phyloP scores from a whole-genome alignment of 1,140 invertebrate genomes.

The Choristoneura fumiferana region DNA sequence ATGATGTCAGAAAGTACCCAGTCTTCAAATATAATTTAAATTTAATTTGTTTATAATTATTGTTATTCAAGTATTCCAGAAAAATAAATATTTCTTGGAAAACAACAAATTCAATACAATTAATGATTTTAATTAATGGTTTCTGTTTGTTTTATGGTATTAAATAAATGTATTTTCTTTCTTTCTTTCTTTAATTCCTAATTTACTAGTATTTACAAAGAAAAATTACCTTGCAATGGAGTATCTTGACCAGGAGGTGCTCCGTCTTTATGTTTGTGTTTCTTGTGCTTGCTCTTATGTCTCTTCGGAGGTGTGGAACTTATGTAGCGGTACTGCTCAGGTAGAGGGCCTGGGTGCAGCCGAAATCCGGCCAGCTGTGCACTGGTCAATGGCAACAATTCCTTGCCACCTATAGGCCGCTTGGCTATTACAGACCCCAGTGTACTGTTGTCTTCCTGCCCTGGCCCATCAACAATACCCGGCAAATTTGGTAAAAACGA shows the following conservation, averaged over 20 bases:
- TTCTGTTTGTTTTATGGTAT: no score
- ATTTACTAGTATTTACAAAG: no score
- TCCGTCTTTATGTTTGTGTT: slow-evolving; percentile 94
- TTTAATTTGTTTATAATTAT: no score
- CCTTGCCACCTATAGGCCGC: slow-evolving; percentile 97
- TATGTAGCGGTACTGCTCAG: slow-evolving; percentile 96
- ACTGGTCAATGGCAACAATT: slow-evolving; percentile 91
- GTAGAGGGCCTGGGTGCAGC: slow-evolving; percentile 96
- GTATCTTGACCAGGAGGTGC: slow-evolving; percentile 86
- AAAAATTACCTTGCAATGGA: slow-evolving; percentile 62
- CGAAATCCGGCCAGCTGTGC: slow-evolving; percentile 96
- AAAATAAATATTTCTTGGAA: no score
- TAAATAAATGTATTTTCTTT: no score
- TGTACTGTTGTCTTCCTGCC: slow-evolving; percentile 89
- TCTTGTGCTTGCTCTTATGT: slow-evolving; percentile 97
- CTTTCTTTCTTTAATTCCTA: no score
- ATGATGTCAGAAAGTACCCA: no score
- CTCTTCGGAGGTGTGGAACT: slow-evolving; percentile 95
- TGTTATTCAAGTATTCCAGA: no score
- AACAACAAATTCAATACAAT: no score
- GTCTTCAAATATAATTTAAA: no score
- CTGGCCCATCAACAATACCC: slow-evolving; percentile 95
- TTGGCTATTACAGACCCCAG: slow-evolving; percentile 97
- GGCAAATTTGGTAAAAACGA: slow-evolving; percentile 97
- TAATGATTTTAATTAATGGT: no score